Evolutionary conservation across 2,797 vertebrate genomes (phyloP), one percentile per base, ranked within the genome.

Genomic region (Pachyuromys duprasi): DNA sequence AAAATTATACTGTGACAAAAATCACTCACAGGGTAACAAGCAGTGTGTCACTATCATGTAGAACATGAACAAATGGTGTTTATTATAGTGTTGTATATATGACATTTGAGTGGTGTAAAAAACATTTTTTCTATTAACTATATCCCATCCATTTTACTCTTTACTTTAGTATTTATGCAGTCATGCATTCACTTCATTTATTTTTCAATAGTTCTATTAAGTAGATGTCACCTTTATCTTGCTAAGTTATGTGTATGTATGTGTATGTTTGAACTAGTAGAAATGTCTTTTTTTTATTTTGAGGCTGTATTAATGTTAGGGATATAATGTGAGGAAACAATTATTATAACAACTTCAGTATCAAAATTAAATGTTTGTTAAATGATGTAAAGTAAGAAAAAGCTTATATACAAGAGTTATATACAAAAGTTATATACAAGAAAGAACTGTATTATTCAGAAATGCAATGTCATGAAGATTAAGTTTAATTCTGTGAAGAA

Each of bases 401-500:
- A 7, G 33, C 12, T 89, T 78, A 55, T 18, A n/a, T n/a, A n/a
- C n/a, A n/a, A n/a, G n/a, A n/a, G n/a, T n/a, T n/a, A n/a, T n/a
- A n/a, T n/a, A n/a, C n/a, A n/a, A n/a, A 42, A 49, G 55, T 96
- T 39, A 33, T 33, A 65, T 62, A 36, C 17, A 57, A 79, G 60
- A 81, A 92, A 76, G 11, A 91, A 65, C 12, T 45, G 0, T 76
- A 24, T 69, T 74, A 63, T 24, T 72, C 62, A 84, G 6, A 22
- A 89, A 81, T 92, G 78, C 26, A 20, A 74, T 53, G 15, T 72
- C 36, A 42, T 57, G 14, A 84, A 45, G 28, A 60, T 45, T 79
- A 82, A 36, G 22, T 75, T 96, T 95, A 95, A 94, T 83, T 96
- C 53, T 75, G 2, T 31, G 45, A 39, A 42, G 39, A 89, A 91